These are phyloP conservation scores for Oncopodura yosiiana DNA, from an alignment of 1,140 invertebrate genomes.

Conservation along the genomic window DNA sequence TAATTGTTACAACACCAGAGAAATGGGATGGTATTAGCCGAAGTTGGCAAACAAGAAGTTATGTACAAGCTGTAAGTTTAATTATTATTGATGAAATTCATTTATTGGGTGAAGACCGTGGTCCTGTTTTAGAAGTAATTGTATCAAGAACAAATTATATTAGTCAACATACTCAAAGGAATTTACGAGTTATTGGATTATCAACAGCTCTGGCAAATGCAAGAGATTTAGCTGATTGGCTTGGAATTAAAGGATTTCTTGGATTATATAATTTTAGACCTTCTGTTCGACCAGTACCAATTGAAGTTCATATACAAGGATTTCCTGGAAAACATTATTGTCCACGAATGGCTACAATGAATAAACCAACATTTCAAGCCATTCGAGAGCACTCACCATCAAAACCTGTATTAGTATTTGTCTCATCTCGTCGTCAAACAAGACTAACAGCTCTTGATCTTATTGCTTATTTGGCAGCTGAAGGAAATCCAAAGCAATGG, in stretches of 20 bases:
- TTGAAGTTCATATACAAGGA: slow-evolving; percentile 89
- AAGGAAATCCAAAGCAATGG: slow-evolving; percentile 92
- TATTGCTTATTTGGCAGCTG: slow-evolving; percentile 82
- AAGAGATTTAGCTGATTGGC: slow-evolving; percentile 90
- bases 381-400: slow-evolving; percentile 82
- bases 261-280: slow-evolving; percentile 97
- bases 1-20: slow-evolving; percentile 98
- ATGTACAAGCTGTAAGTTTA: slow-evolving; percentile 81
- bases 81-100: slow-evolving; percentile 99
- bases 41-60: slow-evolving; percentile 92
- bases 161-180: slow-evolving; percentile 65
- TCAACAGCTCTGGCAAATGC: slow-evolving; percentile 98
- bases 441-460: slow-evolving; percentile 91
- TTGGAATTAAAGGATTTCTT: slow-evolving; percentile 64
- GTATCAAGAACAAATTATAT: slow-evolving; percentile 80
- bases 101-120: slow-evolving; percentile 79
- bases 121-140: slow-evolving; percentile 64
- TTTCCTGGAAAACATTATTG: slow-evolving; percentile 97
- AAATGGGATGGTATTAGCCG: slow-evolving; percentile 99
- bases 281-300: slow-evolving; percentile 89
- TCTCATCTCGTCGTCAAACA: slow-evolving; percentile 95
- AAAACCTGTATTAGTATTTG: slow-evolving; percentile 91
- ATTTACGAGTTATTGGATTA: slow-evolving; percentile 80
- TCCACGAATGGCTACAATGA: slow-evolving; percentile 99
- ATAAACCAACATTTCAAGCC: slow-evolving; percentile 90